A percentile compares a stretch with the other conserved stretches of the same genome.
Evolutionary conservation across 1,140 invertebrate genomes (phyloP).

Genomic region (Drosophila paulistorum): DNA sequence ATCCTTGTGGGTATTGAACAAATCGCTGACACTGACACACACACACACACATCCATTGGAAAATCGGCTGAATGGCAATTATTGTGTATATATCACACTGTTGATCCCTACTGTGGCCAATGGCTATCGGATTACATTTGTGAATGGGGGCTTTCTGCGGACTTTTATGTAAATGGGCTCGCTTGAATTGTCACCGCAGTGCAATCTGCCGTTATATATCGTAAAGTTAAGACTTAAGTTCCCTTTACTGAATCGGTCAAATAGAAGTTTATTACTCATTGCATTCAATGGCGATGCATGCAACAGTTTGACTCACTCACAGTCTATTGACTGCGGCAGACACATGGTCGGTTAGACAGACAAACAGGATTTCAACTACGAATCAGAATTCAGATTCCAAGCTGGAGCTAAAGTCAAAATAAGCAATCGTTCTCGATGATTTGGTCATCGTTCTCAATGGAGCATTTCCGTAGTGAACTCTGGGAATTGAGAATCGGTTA

Average conservation of each 20-base stretch:
- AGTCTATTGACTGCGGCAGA: conserved; percentile 23
- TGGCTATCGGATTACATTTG: conserved; percentile 89
- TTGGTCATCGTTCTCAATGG: conserved; percentile 87
- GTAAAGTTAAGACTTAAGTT: conserved; percentile 84
- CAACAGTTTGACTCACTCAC: conserved; percentile 66
- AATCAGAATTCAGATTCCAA: background rate
- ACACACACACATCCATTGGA: background rate
- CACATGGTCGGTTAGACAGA: background rate
- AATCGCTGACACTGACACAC: conserved; percentile 42
- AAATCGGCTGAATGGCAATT: conserved; percentile 38
- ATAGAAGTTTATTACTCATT: conserved; percentile 56
- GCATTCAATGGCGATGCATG: conserved; percentile 38
- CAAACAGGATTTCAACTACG: background rate
- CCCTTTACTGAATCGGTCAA: background rate
- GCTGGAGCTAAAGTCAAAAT: background rate
- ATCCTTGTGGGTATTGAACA: conserved; percentile 88
- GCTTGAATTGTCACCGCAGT: conserved; percentile 86
- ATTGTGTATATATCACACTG: conserved; percentile 34
- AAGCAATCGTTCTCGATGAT: conserved; percentile 83
- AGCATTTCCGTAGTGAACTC: conserved; percentile 89
- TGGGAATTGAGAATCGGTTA: conserved; percentile 87
- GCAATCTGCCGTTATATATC: conserved; percentile 84
- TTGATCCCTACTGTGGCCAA: conserved; percentile 68
- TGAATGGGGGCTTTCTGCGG: conserved; percentile 87
- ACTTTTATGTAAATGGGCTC: conserved; percentile 85